Evolutionary conservation across 2,113 vertebrate genomes (phyloP).

Genomic region (Dermatemys mawii): DNA sequence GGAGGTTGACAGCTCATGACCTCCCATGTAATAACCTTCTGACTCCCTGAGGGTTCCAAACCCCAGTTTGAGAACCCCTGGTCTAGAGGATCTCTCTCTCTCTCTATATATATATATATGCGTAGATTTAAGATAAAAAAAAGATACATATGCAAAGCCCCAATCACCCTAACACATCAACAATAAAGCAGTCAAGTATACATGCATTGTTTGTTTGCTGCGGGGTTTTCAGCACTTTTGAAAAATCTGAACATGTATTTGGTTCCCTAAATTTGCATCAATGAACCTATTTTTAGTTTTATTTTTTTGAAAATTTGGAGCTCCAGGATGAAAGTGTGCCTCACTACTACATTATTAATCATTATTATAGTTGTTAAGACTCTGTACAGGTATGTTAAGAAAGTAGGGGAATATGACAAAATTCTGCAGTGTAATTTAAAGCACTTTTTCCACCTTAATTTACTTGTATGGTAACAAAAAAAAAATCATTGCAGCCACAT

Average conservation of each 20-base stretch:
- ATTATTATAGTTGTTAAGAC: not conserved
- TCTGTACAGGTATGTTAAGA: not conserved
- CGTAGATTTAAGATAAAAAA: not conserved
- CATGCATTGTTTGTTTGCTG: not conserved
- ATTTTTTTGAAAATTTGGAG: not conserved
- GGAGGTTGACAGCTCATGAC: too few species aligned
- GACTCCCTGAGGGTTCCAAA: too few species aligned
- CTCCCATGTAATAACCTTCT: too few species aligned
- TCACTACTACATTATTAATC: not conserved
- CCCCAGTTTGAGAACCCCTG: too few species aligned
- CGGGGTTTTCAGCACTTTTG: not conserved
- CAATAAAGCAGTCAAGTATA: not conserved
- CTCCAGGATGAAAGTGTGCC: not conserved
- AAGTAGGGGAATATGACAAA: not conserved
- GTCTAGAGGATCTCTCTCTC: too few species aligned
- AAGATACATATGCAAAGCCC: not conserved
- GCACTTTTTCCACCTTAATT: not conserved
- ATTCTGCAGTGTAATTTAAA: not conserved
- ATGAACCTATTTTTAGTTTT: not conserved
- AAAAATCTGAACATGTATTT: not conserved
- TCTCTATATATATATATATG: not conserved
- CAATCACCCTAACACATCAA: not conserved
- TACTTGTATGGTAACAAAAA: not conserved
- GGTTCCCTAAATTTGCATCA: not conserved
- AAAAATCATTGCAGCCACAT: not conserved